phyloP scores from a whole-genome alignment of 2,113 vertebrate species.

The Circaetus gallicus region DNA sequence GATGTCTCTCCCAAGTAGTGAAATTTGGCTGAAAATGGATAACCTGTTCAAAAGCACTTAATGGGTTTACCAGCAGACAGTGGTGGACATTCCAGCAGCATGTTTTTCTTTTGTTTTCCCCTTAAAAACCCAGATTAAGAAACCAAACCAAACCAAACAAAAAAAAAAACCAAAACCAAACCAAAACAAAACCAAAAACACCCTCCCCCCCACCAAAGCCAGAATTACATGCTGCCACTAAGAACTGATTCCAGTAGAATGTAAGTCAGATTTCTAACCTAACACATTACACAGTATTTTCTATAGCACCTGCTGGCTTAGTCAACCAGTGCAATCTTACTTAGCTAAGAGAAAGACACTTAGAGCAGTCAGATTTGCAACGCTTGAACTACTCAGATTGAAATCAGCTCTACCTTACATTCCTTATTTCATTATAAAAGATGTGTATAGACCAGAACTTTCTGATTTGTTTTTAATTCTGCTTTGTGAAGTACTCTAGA shows the following conservation, averaged over 20 bases:
- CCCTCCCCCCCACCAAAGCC: not conserved
- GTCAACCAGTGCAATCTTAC: not conserved
- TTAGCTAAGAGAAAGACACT: not conserved
- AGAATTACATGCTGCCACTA: not conserved
- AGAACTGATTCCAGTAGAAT: not conserved
- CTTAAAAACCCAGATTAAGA: not conserved
- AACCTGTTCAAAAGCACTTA: not conserved
- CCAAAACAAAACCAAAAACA: not conserved
- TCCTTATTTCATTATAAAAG: not conserved
- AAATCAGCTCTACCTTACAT: not conserved
- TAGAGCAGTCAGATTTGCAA: not conserved
- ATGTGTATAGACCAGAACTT: not conserved
- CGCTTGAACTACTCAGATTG: not conserved
- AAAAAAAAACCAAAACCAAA: not conserved
- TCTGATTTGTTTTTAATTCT: not conserved
- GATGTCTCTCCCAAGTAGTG: not conserved
- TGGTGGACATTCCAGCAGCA: not conserved
- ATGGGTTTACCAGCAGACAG: not conserved
- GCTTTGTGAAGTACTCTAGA: not conserved
- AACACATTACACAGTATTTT: not conserved
- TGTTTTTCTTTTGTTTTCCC: not conserved
- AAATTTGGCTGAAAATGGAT: not conserved
- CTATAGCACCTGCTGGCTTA: not conserved
- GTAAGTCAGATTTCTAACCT: not conserved
- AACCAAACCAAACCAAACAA: not conserved